These are phyloP conservation scores for Hemaris fuciformis DNA, from an alignment of 2,888 invertebrate genomes.

Conservation along the genomic window DNA sequence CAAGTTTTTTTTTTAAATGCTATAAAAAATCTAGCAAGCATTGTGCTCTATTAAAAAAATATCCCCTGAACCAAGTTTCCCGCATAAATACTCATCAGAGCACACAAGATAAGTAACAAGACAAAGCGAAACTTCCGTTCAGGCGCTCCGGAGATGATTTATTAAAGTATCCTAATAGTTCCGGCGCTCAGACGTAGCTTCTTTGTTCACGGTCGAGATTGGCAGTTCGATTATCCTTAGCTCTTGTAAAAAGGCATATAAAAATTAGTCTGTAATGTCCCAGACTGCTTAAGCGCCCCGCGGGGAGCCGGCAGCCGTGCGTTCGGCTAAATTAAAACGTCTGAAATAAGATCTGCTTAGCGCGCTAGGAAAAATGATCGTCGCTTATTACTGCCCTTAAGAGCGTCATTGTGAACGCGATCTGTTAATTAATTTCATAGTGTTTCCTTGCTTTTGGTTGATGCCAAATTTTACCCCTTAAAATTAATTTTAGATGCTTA, in stretches of 20 bases:
- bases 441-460: neutral
- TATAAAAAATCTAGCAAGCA: too few relatives aligned
- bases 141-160: slow-evolving; percentile 41
- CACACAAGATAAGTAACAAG: slow-evolving; percentile 14
- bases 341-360: slow-evolving; percentile 60
- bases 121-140: slow-evolving; percentile 24
- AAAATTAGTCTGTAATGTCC: slow-evolving; percentile 73
- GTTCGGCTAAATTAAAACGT: slow-evolving; percentile 62
- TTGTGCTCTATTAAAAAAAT: neutral
- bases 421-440: neutral
- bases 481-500: too few relatives aligned
- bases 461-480: too few relatives aligned
- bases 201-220: slow-evolving; percentile 69
- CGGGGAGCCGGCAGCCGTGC: slow-evolving; percentile 49
- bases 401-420: slow-evolving; percentile 19
- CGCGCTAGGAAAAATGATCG: slow-evolving; percentile 55
- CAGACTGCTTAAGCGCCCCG: slow-evolving; percentile 73
- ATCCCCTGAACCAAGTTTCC: neutral
- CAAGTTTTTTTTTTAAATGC: too few relatives aligned
- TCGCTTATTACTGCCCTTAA: slow-evolving; percentile 21
- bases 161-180: slow-evolving; percentile 58
- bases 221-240: slow-evolving; percentile 77
- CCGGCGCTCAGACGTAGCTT: slow-evolving; percentile 38
- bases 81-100: neutral
- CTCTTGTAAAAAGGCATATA: slow-evolving; percentile 69